Percentiles rank a stretch among this genome's conserved stretches.
Evolutionary conservation across 1,140 invertebrate species (phyloP).

Genomic region (Latrodectus geometricus): DNA sequence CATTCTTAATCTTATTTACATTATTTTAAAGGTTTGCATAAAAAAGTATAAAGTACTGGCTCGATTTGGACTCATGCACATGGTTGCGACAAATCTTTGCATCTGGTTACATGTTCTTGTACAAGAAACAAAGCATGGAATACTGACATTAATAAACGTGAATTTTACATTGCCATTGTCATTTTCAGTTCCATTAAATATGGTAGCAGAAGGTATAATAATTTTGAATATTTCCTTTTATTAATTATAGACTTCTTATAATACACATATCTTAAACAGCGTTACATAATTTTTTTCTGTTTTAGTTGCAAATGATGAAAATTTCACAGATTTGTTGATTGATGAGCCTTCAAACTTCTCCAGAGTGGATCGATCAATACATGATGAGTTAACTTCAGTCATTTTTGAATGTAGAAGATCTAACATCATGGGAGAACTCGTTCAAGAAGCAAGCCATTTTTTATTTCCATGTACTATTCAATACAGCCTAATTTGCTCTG

Average conservation of each 20-base stretch:
- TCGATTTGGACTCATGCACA: constrained; percentile 92
- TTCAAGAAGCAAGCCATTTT: constrained; percentile 87
- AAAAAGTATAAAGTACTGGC: constrained; percentile 76
- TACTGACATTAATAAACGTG: constrained; percentile 72
- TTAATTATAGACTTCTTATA: neutral
- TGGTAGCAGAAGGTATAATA: constrained; percentile 7
- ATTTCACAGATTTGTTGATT: neutral
- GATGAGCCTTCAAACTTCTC: neutral
- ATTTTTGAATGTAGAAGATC: constrained; percentile 89
- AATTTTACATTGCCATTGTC: constrained; percentile 51
- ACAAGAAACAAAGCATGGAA: constrained; percentile 93
- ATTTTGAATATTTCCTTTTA: neutral
- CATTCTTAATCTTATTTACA: neutral
- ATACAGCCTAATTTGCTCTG: constrained; percentile 94
- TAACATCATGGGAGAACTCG: constrained; percentile 91
- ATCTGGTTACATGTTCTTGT: constrained; percentile 93
- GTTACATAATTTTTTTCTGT: neutral
- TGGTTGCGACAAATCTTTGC: constrained; percentile 96
- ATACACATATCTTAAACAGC: neutral
- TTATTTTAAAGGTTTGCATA: constrained; percentile 72
- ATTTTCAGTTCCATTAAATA: constrained; percentile 11
- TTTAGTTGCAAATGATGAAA: constrained; percentile 14
- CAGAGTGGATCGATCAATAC: neutral
- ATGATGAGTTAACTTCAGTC: constrained; percentile 73
- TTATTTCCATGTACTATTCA: constrained; percentile 97